Percentiles rank a stretch among this genome's conserved stretches.
These are phyloP conservation scores for Platycercus adscitus DNA, from an alignment of 2,113 vertebrate genomes.

Conservation along the genomic window DNA sequence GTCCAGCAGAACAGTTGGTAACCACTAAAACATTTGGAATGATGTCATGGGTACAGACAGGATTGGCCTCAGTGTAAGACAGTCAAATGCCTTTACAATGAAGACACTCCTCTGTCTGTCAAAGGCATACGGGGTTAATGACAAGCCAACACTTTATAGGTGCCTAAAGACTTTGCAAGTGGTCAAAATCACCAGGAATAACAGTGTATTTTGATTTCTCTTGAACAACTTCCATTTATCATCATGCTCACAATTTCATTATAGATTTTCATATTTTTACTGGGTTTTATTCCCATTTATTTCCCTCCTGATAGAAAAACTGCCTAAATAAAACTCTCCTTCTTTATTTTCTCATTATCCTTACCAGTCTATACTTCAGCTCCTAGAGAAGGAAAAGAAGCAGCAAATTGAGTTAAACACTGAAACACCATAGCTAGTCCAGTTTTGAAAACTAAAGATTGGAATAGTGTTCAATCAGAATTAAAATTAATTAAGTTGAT, in stretches of 20 bases:
- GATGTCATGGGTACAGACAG: background rate
- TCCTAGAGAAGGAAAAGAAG: background rate
- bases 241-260: background rate
- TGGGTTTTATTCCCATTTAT: background rate
- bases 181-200: background rate
- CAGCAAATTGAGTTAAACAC: background rate
- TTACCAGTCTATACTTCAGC: background rate
- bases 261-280: background rate
- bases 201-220: background rate
- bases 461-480: background rate
- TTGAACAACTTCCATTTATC: background rate
- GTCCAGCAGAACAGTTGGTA: conserved; percentile 19
- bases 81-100: conserved; percentile 36
- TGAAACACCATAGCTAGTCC: background rate
- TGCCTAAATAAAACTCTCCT: background rate
- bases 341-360: background rate
- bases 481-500: background rate
- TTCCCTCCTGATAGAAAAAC: background rate
- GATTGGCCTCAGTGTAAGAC: background rate
- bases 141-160: background rate
- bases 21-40: conserved; percentile 36
- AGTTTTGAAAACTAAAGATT: background rate
- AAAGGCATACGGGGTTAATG: background rate
- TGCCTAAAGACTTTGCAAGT: background rate
- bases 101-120: conserved; percentile 17